phyloP scores from a whole-genome alignment of 2,888 invertebrate genomes.

The Melanostoma scalare region DNA sequence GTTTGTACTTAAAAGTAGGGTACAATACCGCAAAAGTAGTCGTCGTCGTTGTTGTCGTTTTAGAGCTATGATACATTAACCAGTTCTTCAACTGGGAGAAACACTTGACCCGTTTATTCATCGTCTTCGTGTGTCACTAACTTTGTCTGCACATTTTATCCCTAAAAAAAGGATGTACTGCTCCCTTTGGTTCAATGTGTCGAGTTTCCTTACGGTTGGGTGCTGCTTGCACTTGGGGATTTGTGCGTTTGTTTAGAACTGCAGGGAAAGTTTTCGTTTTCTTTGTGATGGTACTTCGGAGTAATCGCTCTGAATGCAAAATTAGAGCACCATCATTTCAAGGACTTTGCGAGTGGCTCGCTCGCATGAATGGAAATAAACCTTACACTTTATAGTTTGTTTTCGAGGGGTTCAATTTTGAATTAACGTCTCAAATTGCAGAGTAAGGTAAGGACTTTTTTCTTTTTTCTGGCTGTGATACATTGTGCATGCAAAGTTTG shows the following conservation, averaged over 20 bases:
- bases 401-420: neutral
- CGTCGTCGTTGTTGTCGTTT: neutral
- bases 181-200: neutral
- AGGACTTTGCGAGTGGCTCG: neutral
- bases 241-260: constrained; percentile 18
- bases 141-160: constrained; percentile 31
- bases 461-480: neutral
- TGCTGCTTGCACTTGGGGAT: constrained; percentile 6
- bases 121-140: constrained; percentile 21
- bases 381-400: constrained; percentile 2
- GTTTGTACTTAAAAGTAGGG: neutral
- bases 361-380: neutral
- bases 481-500: neutral
- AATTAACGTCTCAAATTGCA: neutral
- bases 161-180: constrained; percentile 9
- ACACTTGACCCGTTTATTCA: constrained; percentile 43
- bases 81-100: constrained; percentile 17
- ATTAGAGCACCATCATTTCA: constrained; percentile 16
- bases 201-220: neutral
- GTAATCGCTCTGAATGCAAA: constrained; percentile 29
- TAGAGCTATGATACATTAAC: constrained; percentile 33
- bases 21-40: neutral
- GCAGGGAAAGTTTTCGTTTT: neutral
- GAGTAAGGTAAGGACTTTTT: neutral
- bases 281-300: neutral